phyloP scores from a whole-genome alignment of 2,797 vertebrate species.

The Peromyscus eremicus region DNA sequence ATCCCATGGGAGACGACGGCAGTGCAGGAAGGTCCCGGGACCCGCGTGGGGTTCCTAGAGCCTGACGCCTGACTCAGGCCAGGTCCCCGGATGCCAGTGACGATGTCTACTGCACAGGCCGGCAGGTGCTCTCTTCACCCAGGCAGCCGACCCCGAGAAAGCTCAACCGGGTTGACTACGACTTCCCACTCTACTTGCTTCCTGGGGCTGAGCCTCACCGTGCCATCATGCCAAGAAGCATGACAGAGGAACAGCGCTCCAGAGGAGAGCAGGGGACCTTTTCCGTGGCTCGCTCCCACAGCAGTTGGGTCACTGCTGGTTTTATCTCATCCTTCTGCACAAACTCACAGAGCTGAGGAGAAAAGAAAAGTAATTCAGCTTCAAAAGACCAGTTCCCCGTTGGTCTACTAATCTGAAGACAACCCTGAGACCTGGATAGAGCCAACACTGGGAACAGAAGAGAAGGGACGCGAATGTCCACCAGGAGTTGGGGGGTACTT shows the following conservation, averaged over 20 bases:
- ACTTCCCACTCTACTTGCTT: not conserved
- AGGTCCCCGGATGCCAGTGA: too few relatives aligned
- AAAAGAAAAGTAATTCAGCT: not conserved
- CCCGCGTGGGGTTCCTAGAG: not conserved
- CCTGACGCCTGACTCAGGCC: not conserved
- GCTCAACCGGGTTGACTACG: not conserved
- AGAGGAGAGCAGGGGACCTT: constrained; percentile 90
- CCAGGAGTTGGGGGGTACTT: not conserved
- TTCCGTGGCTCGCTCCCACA: constrained; percentile 95
- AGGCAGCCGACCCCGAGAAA: not conserved
- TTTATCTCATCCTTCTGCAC: constrained; percentile 91
- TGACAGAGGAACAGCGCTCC: constrained; percentile 92
- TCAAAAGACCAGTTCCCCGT: not conserved
- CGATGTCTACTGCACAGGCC: not conserved
- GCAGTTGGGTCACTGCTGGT: constrained; percentile 92
- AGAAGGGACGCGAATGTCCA: not conserved
- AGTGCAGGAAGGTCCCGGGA: not conserved
- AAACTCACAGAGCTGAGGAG: constrained; percentile 94
- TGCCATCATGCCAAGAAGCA: constrained; percentile 97
- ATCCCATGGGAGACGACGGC: not conserved
- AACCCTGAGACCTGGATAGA: not conserved
- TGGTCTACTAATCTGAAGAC: not conserved
- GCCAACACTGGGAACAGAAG: not conserved
- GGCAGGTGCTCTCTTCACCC: not conserved
- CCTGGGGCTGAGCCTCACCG: constrained; percentile 87